Conservation (phyloP, 2,113 vertebrate genomes). For the Spermophilus dauricus region DNA sequence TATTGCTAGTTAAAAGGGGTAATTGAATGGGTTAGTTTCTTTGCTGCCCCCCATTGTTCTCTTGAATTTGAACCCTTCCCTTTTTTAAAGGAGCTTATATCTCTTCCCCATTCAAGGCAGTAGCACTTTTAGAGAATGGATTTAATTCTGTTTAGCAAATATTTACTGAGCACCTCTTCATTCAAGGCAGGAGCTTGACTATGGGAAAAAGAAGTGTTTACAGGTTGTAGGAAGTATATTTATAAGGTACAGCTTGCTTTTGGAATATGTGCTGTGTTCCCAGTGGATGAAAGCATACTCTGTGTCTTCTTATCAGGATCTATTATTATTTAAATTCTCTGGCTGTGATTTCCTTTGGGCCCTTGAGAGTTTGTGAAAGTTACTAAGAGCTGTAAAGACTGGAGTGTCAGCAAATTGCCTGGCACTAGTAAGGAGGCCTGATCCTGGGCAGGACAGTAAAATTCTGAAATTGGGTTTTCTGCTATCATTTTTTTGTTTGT, state of each 20-base stretch:
- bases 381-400: slow-evolving; percentile 26
- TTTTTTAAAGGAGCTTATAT: slow-evolving; percentile 4
- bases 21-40: neutral
- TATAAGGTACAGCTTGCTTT: slow-evolving; percentile 34
- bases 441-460: neutral
- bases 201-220: neutral
- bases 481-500: slow-evolving; percentile 5
- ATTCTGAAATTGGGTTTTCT: neutral
- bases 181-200: neutral
- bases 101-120: neutral
- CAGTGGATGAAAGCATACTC: neutral
- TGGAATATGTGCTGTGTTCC: slow-evolving; percentile 41
- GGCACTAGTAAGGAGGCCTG: neutral
- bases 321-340: slow-evolving; percentile 23
- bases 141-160: slow-evolving; percentile 49
- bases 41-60: neutral
- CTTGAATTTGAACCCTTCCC: slow-evolving; percentile 15
- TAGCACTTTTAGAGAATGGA: neutral
- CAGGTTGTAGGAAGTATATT: slow-evolving; percentile 2
- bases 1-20: neutral
- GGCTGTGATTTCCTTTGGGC: slow-evolving; percentile 7
- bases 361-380: slow-evolving; percentile 40
- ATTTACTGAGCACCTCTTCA: neutral
- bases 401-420: slow-evolving; percentile 44
- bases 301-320: neutral